Evolutionary conservation across 2,888 invertebrate genomes (phyloP).

Genomic region (Imbricaverruca yamaguchii): DNA sequence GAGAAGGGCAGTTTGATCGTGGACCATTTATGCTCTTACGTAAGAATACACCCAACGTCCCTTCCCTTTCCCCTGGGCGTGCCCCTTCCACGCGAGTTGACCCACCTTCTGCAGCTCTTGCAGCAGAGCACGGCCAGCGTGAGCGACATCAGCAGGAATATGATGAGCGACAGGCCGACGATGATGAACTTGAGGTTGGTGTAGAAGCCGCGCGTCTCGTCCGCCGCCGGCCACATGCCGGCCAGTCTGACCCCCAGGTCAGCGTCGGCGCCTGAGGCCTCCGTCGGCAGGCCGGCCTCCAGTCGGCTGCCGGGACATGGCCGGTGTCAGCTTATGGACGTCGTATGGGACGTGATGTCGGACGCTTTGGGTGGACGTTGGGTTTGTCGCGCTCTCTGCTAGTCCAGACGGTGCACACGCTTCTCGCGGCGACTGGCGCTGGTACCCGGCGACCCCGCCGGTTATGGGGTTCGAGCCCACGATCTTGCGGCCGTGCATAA

Average conservation of each 20-base stretch:
- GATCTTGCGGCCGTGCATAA: no score
- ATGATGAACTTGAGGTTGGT: slow-evolving; percentile 21
- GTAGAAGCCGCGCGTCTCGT: neutral
- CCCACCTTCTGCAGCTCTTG: slow-evolving; percentile 1
- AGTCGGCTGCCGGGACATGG: neutral
- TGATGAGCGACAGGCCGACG: slow-evolving; percentile 7
- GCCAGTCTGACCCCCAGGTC: neutral
- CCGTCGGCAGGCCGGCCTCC: neutral
- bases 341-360: no score
- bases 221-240: neutral
- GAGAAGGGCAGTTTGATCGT: no score
- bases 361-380: no score
- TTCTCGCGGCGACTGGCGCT: no score
- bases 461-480: no score
- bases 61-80: no score
- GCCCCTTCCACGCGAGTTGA: neutral
- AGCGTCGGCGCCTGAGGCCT: neutral
- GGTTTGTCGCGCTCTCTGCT: no score
- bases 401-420: no score
- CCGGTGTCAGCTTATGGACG: neutral
- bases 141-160: slow-evolving; percentile 1
- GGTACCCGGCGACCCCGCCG: no score
- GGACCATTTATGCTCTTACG: no score
- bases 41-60: no score
- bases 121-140: neutral